Conservation (phyloP, 2,888 invertebrate genomes). For the Andrena haemorrhoa region DNA sequence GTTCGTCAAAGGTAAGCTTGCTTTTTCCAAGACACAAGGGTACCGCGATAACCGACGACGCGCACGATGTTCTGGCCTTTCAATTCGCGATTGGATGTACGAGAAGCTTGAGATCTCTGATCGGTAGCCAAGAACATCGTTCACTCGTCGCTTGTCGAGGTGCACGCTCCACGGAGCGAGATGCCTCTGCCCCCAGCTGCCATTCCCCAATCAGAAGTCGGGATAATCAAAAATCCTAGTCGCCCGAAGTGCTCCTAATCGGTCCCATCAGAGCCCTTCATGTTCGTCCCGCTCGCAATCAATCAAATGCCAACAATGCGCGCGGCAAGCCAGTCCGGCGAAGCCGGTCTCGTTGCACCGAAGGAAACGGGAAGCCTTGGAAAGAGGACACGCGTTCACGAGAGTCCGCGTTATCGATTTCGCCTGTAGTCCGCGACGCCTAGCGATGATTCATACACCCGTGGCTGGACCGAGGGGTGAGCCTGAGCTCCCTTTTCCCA, state of each 20-base stretch:
- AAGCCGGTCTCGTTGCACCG: constrained; percentile 8
- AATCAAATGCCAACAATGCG: constrained; percentile 54
- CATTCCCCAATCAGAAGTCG: background rate
- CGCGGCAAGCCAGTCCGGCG: background rate
- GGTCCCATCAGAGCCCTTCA: constrained; percentile 23
- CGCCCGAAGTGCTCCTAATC: constrained; percentile 38
- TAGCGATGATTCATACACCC: constrained; percentile 81
- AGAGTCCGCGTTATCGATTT: constrained; percentile 75
- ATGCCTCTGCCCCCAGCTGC: background rate
- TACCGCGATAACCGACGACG: background rate
- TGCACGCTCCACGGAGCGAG: background rate
- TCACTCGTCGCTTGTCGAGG: background rate
- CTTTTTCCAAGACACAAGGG: background rate
- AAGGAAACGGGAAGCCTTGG: constrained; percentile 46
- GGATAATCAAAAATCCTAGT: constrained; percentile 14
- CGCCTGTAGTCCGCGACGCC: constrained; percentile 72
- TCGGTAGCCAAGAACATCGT: background rate
- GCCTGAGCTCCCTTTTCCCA: constrained; percentile 78
- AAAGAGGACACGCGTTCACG: constrained; percentile 56
- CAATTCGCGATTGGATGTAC: background rate
- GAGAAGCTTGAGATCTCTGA: background rate
- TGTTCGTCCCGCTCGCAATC: constrained; percentile 26
- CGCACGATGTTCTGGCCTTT: background rate
- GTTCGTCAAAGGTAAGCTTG: constrained; percentile 87
- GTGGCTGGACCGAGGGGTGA: constrained; percentile 80